These are phyloP conservation scores for Neodiprion lecontei DNA, from an alignment of 1,140 invertebrate genomes.

Conservation along the genomic window DNA sequence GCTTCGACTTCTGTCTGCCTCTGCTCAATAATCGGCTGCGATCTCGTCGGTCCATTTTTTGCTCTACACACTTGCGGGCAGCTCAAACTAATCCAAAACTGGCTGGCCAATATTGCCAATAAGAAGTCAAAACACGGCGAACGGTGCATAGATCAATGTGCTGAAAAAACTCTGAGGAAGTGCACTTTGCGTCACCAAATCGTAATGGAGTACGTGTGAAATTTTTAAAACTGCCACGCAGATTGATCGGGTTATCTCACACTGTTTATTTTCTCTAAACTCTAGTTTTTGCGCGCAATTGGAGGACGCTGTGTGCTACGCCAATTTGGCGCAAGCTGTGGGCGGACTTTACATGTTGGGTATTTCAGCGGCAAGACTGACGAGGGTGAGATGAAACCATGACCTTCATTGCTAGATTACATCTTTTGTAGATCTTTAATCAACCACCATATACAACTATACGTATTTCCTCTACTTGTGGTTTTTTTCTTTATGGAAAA, in stretches of 20 bases:
- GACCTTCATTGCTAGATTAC: neutral
- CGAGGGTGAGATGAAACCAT: neutral
- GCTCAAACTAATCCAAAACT: neutral
- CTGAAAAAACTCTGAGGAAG: neutral
- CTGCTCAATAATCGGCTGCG: neutral
- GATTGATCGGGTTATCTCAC: neutral
- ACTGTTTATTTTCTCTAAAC: neutral
- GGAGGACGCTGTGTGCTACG: neutral
- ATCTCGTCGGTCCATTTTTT: neutral
- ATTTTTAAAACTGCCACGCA: neutral
- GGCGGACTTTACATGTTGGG: neutral
- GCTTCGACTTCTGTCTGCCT: neutral
- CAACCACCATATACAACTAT: neutral
- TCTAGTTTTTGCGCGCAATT: neutral
- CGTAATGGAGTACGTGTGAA: neutral
- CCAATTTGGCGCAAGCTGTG: neutral
- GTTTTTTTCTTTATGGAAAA: too few species aligned
- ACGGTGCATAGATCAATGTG: neutral
- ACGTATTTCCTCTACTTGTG: neutral
- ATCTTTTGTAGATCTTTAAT: neutral
- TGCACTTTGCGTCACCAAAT: neutral
- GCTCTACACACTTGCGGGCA: neutral
- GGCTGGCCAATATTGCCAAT: neutral
- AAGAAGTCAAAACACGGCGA: neutral
- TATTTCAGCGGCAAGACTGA: neutral